These are phyloP conservation scores for Emydocephalus ijimae DNA, from an alignment of 2,113 vertebrate genomes.

Conservation along the genomic window DNA sequence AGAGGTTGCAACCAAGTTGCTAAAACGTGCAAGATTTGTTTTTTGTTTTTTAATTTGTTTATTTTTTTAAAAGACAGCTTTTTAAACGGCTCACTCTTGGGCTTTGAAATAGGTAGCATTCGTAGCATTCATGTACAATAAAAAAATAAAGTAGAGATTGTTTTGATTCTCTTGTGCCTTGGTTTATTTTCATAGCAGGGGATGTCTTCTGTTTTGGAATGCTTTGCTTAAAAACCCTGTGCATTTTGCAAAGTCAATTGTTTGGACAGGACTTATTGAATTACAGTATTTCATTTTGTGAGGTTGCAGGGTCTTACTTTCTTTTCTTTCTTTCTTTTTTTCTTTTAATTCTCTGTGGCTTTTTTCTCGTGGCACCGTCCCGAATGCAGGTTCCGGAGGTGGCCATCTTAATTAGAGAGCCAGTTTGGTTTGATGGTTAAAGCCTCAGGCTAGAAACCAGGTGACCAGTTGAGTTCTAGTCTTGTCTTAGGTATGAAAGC, in stretches of 20 bases:
- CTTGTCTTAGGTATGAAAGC: neutral
- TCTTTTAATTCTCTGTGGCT: neutral
- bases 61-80: neutral
- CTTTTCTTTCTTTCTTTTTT: neutral
- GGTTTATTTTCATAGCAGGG: neutral
- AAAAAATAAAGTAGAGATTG: neutral
- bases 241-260: neutral
- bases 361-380: neutral
- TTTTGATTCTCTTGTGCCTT: neutral
- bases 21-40: neutral
- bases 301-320: neutral
- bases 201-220: neutral
- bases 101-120: neutral
- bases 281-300: neutral
- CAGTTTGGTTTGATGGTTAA: neutral
- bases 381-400: neutral
- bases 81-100: neutral
- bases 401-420: neutral
- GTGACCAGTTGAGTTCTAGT: neutral
- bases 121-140: too few relatives aligned
- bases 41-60: too few relatives aligned
- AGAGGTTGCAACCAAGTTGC: neutral
- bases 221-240: neutral
- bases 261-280: neutral
- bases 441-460: too few relatives aligned